A percentile compares a stretch with the other conserved stretches of the same genome.
Evolutionary conservation across 2,888 invertebrate genomes (phyloP).

Genomic region (Chloroclysta siterata): DNA sequence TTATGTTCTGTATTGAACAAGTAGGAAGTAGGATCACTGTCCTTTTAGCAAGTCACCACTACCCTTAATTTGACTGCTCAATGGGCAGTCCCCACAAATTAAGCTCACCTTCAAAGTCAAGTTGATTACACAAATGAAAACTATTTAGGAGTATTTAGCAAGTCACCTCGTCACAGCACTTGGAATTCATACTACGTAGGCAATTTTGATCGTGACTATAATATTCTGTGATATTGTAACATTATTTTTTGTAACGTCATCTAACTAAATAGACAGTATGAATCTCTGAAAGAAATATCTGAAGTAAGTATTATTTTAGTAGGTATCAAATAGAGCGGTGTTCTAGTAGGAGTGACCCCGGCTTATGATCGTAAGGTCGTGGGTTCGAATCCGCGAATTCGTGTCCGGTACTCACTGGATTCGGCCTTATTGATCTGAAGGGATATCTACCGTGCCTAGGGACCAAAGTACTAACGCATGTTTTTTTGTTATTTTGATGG

Average conservation of each 20-base stretch:
- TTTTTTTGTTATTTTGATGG: background rate
- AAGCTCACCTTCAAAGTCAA: constrained; percentile 12
- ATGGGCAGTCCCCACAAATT: constrained; percentile 8
- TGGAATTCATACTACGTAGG: constrained; percentile 14
- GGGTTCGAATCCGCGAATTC: too few species aligned
- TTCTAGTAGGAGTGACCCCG: too few species aligned
- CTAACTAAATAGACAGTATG: constrained; percentile 4
- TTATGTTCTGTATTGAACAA: too few species aligned
- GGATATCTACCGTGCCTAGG: too few species aligned
- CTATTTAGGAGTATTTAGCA: constrained; percentile 16
- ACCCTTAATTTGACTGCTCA: constrained; percentile 3
- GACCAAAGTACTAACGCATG: too few species aligned
- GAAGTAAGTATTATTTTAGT: background rate
- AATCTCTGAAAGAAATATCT: background rate
- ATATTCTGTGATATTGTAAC: background rate
- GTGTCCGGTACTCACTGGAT: too few species aligned
- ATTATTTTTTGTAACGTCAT: constrained; percentile 10
- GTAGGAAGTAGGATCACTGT: too few species aligned
- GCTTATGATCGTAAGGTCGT: too few species aligned
- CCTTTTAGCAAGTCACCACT: constrained; percentile 7
- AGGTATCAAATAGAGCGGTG: too few species aligned
- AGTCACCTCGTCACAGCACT: constrained; percentile 18
- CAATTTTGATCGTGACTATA: constrained; percentile 13
- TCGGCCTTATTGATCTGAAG: too few species aligned
- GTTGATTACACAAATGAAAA: constrained; percentile 14